Evolutionary conservation across 2,797 vertebrate genomes (phyloP).

Genomic region (Anguilla marmorata): DNA sequence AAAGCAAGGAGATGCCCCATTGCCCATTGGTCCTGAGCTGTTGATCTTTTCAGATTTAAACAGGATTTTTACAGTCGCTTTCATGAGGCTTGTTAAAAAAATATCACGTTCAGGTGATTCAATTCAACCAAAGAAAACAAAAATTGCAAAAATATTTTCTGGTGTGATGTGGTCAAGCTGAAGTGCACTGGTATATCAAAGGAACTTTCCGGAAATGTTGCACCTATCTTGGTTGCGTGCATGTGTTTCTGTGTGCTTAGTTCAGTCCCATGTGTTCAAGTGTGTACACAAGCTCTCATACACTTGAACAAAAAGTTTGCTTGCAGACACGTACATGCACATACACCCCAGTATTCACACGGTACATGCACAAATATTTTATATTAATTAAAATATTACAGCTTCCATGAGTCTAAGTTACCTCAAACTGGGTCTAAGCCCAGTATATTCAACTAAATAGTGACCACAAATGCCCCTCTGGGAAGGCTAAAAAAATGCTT

Average conservation of each 20-base stretch:
- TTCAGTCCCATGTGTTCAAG: neutral
- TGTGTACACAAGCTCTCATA: neutral
- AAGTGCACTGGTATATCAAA: constrained; percentile 44
- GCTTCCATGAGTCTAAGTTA: constrained; percentile 8
- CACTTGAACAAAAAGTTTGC: neutral
- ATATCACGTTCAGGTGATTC: constrained; percentile 49
- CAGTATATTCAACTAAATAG: constrained; percentile 1
- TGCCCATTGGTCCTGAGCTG: constrained; percentile 60
- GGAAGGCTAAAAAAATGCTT: constrained; percentile 32
- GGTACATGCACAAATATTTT: neutral
- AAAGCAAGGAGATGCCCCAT: constrained; percentile 60
- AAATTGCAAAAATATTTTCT: constrained; percentile 18
- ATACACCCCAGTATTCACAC: neutral
- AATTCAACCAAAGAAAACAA: constrained; percentile 3
- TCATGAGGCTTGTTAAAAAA: constrained; percentile 12
- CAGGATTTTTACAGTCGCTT: constrained; percentile 45
- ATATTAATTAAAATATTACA: constrained; percentile 26
- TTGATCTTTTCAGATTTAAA: constrained; percentile 60
- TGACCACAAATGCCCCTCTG: constrained; percentile 8
- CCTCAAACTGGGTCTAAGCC: constrained; percentile 23
- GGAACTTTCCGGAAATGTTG: neutral
- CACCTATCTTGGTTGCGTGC: neutral
- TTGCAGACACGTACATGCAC: neutral
- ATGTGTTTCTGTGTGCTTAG: neutral
- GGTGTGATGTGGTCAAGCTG: constrained; percentile 32